Evolutionary conservation across 2,888 invertebrate species (phyloP).

Genomic region (Galeopsomyia nigrocyanea): DNA sequence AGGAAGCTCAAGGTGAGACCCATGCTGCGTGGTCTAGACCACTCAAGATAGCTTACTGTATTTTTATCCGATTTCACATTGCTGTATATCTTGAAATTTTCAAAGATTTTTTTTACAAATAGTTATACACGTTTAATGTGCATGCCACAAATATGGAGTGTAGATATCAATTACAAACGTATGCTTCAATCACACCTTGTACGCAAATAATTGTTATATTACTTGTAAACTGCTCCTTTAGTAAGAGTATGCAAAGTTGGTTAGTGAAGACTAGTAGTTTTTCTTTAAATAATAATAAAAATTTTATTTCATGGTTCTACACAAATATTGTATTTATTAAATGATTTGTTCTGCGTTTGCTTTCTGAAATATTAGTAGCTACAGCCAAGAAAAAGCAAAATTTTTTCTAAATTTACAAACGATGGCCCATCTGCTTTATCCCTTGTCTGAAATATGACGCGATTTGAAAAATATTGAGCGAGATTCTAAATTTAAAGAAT

Average conservation of each 20-base stretch:
- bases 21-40: conserved; percentile 65
- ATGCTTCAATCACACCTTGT: conserved; percentile 61
- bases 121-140: conserved; percentile 58
- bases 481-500: neutral
- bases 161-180: conserved; percentile 60
- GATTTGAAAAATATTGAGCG: too few relatives aligned
- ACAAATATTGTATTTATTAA: neutral
- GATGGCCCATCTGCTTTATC: conserved; percentile 41
- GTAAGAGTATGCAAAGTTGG: conserved; percentile 45
- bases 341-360: neutral
- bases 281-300: conserved; percentile 18
- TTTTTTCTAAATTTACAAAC: conserved; percentile 25
- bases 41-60: conserved; percentile 65
- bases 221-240: conserved; percentile 39
- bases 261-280: conserved; percentile 49
- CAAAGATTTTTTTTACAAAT: conserved; percentile 40
- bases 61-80: conserved; percentile 59
- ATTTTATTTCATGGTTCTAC: conserved; percentile 15
- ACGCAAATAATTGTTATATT: conserved; percentile 32
- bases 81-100: conserved; percentile 59
- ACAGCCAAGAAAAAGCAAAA: conserved; percentile 6
- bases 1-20: conserved; percentile 73
- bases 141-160: conserved; percentile 62
- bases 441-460: conserved; percentile 21
- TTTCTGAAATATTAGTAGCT: neutral